Base-by-base conservation (phyloP, 2,797 vertebrate species). In the Eupleurogrammus muticus region DNA sequence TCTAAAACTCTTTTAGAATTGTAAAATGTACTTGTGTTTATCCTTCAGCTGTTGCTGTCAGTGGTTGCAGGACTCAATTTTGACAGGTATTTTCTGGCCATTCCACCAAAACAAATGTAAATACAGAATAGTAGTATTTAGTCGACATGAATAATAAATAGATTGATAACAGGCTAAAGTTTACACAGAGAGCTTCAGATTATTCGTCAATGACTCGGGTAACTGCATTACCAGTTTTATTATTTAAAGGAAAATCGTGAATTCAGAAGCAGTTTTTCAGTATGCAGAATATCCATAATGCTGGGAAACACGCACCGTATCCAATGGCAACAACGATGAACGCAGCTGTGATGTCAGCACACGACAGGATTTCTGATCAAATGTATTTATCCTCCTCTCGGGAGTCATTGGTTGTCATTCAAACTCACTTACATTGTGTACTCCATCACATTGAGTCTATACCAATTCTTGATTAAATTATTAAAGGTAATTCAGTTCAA, bases 11-110 rank as follows among this genome's bases (percentile, higher is more conserved):
- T 14, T 42, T 16, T 2, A 12, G 5, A 14, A 38, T 38, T 14
- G 4, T 20, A 73, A 70, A 23, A 56, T 66, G 63, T 63, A 35
- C 23, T 73, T 54, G 5, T 67, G 70, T 82, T 77, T 79, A 47
- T 50, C 69, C 51, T 42, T 5, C 50, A 48, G 50, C 58, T n/a
- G 4, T 24, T 50, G 16, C 5, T 32, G 47, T 74, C 54, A 62
- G 57, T 55, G 53, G 21, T 21, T 1, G 28, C n/a, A 48, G 63
- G 19, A 4, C 66, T 34, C 36, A 49, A n/a, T n/a, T n/a, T n/a
- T n/a, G n/a, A n/a, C n/a, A n/a, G n/a, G n/a, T n/a, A n/a, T n/a
- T n/a, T 40, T 40, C 13, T 16, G 16, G 60, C 58, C 47, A 55
- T 21, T 66, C 44, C 75, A 47, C 3, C 20, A 36, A 60, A 56